Conservation (phyloP, 1,140 invertebrate species). For the Lordiphosa clarofinis region DNA sequence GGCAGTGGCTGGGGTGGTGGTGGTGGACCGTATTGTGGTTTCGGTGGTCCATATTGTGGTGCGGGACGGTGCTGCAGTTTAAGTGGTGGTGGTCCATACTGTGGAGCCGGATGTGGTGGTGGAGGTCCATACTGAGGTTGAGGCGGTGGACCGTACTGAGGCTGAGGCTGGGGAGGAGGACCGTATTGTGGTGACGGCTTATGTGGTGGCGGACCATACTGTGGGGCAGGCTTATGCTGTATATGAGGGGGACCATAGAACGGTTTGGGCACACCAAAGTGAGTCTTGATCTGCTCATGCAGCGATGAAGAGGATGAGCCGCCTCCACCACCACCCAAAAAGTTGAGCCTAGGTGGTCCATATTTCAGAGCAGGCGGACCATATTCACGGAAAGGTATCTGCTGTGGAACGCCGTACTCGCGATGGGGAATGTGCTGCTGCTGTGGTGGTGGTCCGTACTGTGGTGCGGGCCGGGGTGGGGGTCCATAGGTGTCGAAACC, state of each 20-base stretch:
- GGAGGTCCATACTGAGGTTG: slow-evolving; percentile 79
- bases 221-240: slow-evolving; percentile 23
- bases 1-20: slow-evolving; percentile 68
- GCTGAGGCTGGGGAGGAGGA: slow-evolving; percentile 80
- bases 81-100: slow-evolving; percentile 80
- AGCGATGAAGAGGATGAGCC: slow-evolving; percentile 36
- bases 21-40: slow-evolving; percentile 65
- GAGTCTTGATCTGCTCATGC: slow-evolving; percentile 72
- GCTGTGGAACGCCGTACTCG: slow-evolving; percentile 76
- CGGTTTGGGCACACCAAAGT: slow-evolving; percentile 78
- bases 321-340: slow-evolving; percentile 72
- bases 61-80: slow-evolving; percentile 80
- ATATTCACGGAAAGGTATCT: slow-evolving; percentile 69
- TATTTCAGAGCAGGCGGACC: slow-evolving; percentile 69
- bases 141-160: slow-evolving; percentile 79
- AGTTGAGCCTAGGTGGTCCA: slow-evolving; percentile 66
- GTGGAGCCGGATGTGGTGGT: slow-evolving; percentile 48
- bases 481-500: slow-evolving; percentile 57
- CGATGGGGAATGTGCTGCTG: slow-evolving; percentile 75
- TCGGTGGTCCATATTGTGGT: slow-evolving; percentile 79
- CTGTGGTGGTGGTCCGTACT: slow-evolving; percentile 79
- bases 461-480: slow-evolving; percentile 68
- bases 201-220: slow-evolving; percentile 68
- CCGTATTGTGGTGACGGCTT: slow-evolving; percentile 70
- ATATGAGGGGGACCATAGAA: slow-evolving; percentile 80